phyloP scores from a whole-genome alignment of 2,888 invertebrate genomes.

The Panopea generosa region DNA sequence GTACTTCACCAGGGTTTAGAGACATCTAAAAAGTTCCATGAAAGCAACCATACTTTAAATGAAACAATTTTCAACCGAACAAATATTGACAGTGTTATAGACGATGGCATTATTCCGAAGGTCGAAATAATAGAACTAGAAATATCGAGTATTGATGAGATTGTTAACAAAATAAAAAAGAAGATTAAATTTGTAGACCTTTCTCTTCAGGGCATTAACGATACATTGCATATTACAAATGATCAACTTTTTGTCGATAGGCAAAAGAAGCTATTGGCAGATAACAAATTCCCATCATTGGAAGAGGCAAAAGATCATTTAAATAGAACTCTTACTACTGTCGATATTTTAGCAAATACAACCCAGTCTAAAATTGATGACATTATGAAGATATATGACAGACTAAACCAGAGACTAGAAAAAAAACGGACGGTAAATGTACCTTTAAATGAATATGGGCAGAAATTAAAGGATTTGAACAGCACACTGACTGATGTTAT shows the following conservation, averaged over 20 bases:
- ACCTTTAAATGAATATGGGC: slow-evolving; percentile 10
- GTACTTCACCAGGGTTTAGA: background rate
- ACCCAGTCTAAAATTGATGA: slow-evolving; percentile 4
- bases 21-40: background rate
- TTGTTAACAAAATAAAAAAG: background rate
- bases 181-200: background rate
- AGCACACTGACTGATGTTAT: slow-evolving; percentile 4
- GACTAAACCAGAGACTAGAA: slow-evolving; percentile 11
- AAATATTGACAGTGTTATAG: slow-evolving; percentile 23
- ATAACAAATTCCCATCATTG: slow-evolving; percentile 45
- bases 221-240: slow-evolving; percentile 44
- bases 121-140: slow-evolving; percentile 5
- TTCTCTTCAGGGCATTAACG: slow-evolving; percentile 36
- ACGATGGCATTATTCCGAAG: slow-evolving; percentile 19
- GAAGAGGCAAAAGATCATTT: slow-evolving; percentile 4
- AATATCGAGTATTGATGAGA: background rate
- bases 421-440: slow-evolving; percentile 24
- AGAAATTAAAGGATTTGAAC: slow-evolving; percentile 1
- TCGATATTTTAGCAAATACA: slow-evolving; percentile 1
- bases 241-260: slow-evolving; percentile 45
- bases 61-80: slow-evolving; percentile 10
- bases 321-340: slow-evolving; percentile 9
- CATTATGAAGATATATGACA: slow-evolving; percentile 15
- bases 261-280: slow-evolving; percentile 48
- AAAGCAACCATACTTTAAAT: background rate